These are phyloP conservation scores for Drosophila mauritiana DNA, from an alignment of 1,140 invertebrate genomes.

Conservation along the genomic window DNA sequence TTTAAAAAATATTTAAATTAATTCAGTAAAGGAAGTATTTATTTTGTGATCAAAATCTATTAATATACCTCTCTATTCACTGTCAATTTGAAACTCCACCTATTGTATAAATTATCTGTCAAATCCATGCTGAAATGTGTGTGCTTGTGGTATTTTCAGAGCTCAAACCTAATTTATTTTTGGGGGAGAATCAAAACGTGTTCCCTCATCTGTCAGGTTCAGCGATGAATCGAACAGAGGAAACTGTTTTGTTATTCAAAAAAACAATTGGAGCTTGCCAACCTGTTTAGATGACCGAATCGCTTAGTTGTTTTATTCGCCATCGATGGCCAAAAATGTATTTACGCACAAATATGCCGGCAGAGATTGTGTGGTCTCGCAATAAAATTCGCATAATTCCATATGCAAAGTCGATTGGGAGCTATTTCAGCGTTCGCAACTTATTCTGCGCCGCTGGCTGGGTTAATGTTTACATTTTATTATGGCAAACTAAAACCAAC, in stretches of 20 bases:
- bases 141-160: slow-evolving; percentile 3
- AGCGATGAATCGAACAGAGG: slow-evolving; percentile 18
- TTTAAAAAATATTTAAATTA: no score
- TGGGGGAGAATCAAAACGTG: slow-evolving; percentile 30
- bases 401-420: slow-evolving; percentile 13
- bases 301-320: slow-evolving; percentile 34
- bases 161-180: slow-evolving; percentile 44
- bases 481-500: slow-evolving; percentile 68
- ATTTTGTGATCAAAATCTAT: slow-evolving; percentile 4
- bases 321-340: slow-evolving; percentile 59
- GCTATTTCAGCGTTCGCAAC: not conserved
- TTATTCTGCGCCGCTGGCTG: slow-evolving; percentile 17
- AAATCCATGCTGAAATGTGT: slow-evolving; percentile 22
- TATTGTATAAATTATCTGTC: slow-evolving; percentile 36
- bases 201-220: slow-evolving; percentile 36
- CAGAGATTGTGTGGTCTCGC: slow-evolving; percentile 15
- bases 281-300: slow-evolving; percentile 14
- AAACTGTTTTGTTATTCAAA: slow-evolving; percentile 43
- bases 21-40: slow-evolving; percentile 1
- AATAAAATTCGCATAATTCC: slow-evolving; percentile 69
- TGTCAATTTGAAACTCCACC: slow-evolving; percentile 17
- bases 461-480: slow-evolving; percentile 70
- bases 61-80: not conserved
- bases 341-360: slow-evolving; percentile 60
- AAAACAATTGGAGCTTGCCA: slow-evolving; percentile 37